Conservation (phyloP, 2,888 invertebrate species). For the Metellina segmentata region DNA sequence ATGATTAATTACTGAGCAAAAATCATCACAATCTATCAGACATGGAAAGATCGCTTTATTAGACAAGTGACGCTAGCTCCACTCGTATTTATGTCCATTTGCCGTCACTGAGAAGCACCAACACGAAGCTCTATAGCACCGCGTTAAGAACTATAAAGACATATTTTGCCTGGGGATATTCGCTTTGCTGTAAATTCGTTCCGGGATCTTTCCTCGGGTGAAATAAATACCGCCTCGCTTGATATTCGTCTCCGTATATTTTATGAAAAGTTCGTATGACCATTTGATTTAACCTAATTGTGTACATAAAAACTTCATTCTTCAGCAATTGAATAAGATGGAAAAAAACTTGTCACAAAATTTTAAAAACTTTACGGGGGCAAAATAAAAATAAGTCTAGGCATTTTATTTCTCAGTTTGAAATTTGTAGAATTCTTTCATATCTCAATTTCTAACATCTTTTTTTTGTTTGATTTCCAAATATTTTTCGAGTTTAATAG, state of each 20-base stretch:
- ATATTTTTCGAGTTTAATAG: no score
- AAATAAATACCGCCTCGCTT: background rate
- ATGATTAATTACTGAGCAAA: constrained; percentile 55
- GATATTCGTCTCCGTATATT: background rate
- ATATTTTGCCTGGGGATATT: background rate
- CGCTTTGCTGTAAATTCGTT: background rate
- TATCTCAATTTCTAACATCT: no score
- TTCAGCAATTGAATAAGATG: no score
- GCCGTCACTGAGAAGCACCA: background rate
- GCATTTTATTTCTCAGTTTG: no score
- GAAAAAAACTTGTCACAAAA: no score
- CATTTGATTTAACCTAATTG: no score
- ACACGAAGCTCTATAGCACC: constrained; percentile 18
- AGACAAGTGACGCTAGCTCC: constrained; percentile 17
- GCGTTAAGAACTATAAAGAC: background rate
- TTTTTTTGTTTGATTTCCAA: no score
- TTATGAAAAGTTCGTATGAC: no score
- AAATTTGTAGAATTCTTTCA: no score
- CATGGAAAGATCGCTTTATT: constrained; percentile 37
- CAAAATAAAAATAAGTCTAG: no score
- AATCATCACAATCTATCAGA: constrained; percentile 54
- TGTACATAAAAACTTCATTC: no score
- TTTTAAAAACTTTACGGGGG: no score
- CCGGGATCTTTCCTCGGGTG: background rate
- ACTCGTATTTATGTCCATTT: constrained; percentile 47